Conservation (phyloP, 2,888 invertebrate genomes). For the Marronus borbonicus region DNA sequence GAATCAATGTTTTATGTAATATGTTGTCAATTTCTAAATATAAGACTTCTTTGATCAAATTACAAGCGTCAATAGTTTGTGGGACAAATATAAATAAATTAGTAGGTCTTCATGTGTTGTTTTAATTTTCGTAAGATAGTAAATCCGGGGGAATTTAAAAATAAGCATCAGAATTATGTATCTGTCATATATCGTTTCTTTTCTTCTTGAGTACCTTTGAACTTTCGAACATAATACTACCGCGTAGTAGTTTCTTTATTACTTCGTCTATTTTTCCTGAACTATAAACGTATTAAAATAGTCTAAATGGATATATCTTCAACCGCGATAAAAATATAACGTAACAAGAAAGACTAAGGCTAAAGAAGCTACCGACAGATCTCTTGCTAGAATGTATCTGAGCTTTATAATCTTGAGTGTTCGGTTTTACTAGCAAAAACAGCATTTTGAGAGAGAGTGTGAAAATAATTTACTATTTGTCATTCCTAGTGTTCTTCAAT, state of each 20-base stretch:
- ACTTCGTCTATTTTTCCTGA: background rate
- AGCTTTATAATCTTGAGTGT: too few species aligned
- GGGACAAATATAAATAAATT: constrained; percentile 26
- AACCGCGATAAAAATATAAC: too few species aligned
- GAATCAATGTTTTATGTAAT: background rate
- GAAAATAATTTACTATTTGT: too few species aligned
- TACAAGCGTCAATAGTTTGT: background rate
- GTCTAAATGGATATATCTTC: too few species aligned
- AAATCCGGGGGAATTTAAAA: constrained; percentile 30
- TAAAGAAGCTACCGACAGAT: too few species aligned
- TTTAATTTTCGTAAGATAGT: constrained; percentile 23
- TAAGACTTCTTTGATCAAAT: background rate
- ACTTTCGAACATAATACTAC: background rate
- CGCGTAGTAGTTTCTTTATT: background rate
- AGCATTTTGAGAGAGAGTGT: too few species aligned
- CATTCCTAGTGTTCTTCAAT: too few species aligned
- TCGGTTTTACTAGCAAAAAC: too few species aligned
- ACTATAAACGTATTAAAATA: too few species aligned
- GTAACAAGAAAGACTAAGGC: too few species aligned
- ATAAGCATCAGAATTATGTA: constrained; percentile 38
- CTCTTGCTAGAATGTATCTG: too few species aligned
- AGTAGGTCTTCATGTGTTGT: constrained; percentile 29
- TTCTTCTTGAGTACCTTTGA: constrained; percentile 21
- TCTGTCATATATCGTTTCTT: constrained; percentile 37
- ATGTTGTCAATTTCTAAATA: constrained; percentile 3